Evolutionary conservation across 2,888 invertebrate genomes (phyloP).

Genomic region (Orthonychiurus folsomi): DNA sequence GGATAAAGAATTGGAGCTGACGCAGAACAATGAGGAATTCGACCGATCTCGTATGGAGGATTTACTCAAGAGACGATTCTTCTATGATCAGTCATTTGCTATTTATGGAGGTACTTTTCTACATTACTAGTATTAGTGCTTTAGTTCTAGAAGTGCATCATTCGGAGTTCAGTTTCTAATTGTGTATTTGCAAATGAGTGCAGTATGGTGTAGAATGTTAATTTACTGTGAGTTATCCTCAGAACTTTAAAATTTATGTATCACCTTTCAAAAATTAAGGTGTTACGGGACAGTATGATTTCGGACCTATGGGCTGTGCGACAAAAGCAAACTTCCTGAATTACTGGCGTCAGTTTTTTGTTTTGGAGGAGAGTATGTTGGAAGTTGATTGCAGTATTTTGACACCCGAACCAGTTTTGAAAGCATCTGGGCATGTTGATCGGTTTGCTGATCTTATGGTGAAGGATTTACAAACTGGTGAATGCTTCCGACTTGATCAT

Average conservation of each 20-base stretch:
- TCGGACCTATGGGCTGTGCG: slow-evolving; percentile 99
- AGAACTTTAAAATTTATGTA: background rate
- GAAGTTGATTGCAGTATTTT: slow-evolving; percentile 97
- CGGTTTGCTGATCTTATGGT: slow-evolving; percentile 99
- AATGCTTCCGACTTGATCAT: slow-evolving; percentile 96
- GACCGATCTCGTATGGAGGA: slow-evolving; percentile 95
- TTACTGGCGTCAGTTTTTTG: slow-evolving; percentile 90
- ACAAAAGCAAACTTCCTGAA: slow-evolving; percentile 89
- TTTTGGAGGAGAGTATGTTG: slow-evolving; percentile 95
- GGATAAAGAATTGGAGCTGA: slow-evolving; percentile 79
- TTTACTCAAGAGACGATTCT: slow-evolving; percentile 89
- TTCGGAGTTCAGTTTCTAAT: background rate
- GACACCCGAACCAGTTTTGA: slow-evolving; percentile 92
- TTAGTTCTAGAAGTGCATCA: no score
- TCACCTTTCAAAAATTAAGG: no score
- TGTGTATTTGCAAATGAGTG: background rate
- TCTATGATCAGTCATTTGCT: slow-evolving; percentile 96
- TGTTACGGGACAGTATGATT: slow-evolving; percentile 81
- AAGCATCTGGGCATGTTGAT: slow-evolving; percentile 98
- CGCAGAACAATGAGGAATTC: slow-evolving; percentile 61
- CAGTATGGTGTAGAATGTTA: background rate
- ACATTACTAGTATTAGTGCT: background rate
- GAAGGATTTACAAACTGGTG: slow-evolving; percentile 89
- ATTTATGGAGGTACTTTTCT: slow-evolving; percentile 84
- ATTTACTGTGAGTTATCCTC: background rate